These are phyloP conservation scores for Brachionus angularis DNA, from an alignment of 1,140 invertebrate genomes.

Conservation along the genomic window DNA sequence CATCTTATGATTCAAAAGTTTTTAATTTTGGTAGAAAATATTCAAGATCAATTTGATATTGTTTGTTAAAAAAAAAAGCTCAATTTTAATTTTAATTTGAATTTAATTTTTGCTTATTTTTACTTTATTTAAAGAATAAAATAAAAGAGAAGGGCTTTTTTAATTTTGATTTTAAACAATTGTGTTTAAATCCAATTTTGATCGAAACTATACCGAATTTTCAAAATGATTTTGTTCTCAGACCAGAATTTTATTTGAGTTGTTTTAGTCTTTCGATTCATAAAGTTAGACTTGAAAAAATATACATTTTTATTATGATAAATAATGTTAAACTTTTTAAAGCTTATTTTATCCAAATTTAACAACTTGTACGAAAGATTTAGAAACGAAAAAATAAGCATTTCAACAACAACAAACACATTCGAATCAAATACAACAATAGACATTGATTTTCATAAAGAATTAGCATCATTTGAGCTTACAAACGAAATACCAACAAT, in stretches of 20 bases:
- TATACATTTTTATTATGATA: too few species aligned
- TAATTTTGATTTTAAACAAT: constrained; percentile 34
- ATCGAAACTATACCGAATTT: background rate
- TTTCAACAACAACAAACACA: background rate
- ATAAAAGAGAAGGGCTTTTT: constrained; percentile 43
- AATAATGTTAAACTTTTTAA: background rate
- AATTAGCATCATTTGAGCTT: constrained; percentile 6
- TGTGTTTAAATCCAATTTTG: background rate
- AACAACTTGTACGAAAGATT: constrained; percentile 29
- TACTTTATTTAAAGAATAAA: constrained; percentile 7
- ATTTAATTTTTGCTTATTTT: too few species aligned
- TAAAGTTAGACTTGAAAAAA: background rate
- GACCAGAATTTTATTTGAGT: constrained; percentile 29
- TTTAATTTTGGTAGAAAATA: background rate
- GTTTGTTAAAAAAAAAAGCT: background rate
- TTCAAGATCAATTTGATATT: constrained; percentile 32
- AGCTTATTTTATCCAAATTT: constrained; percentile 2
- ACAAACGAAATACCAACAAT: constrained; percentile 35
- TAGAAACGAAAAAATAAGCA: constrained; percentile 28
- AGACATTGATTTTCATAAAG: constrained; percentile 30
- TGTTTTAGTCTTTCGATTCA: constrained; percentile 23
- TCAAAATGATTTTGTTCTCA: constrained; percentile 13
- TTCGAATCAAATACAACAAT: constrained; percentile 24
- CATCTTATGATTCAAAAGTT: background rate
- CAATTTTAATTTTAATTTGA: background rate